Conservation (phyloP, 64 coral and sea anemone genomes). For the Pocillopora damicornis region DNA sequence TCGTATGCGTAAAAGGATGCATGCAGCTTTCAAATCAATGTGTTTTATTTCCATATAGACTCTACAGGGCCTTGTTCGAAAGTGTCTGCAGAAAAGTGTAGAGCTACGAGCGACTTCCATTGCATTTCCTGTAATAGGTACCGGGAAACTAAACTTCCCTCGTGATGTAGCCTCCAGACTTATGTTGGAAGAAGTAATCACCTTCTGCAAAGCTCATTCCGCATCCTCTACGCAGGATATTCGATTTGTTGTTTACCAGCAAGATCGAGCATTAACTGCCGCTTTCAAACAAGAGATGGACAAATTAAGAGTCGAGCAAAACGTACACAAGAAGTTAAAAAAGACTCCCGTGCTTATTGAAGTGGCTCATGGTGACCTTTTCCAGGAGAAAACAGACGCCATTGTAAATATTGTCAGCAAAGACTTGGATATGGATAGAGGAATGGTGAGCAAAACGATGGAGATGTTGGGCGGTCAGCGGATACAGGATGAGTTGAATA, state of each 20-base stretch:
- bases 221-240: constrained; percentile 38
- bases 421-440: constrained; percentile 53
- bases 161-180: constrained; percentile 32
- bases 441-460: constrained; percentile 55
- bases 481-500: constrained; percentile 5
- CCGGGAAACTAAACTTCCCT: constrained; percentile 51
- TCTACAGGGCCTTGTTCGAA: constrained; percentile 38
- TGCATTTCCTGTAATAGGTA: constrained; percentile 78
- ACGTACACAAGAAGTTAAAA: too few species aligned
- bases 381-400: constrained; percentile 24
- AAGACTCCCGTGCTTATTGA: neutral
- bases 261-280: constrained; percentile 25
- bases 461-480: constrained; percentile 5
- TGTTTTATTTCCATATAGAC: constrained; percentile 19
- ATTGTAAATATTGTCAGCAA: constrained; percentile 30
- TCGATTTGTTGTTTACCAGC: constrained; percentile 55
- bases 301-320: constrained; percentile 6
- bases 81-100: constrained; percentile 41
- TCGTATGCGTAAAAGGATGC: too few species aligned
- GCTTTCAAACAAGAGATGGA: constrained; percentile 52
- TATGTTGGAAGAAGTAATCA: constrained; percentile 49
- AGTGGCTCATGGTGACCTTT: constrained; percentile 14
- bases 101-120: constrained; percentile 45
- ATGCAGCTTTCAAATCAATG: neutral
- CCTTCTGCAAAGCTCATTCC: constrained; percentile 7